phyloP scores from a whole-genome alignment of 2,888 invertebrate genomes.

The Ptilodon capucinus region DNA sequence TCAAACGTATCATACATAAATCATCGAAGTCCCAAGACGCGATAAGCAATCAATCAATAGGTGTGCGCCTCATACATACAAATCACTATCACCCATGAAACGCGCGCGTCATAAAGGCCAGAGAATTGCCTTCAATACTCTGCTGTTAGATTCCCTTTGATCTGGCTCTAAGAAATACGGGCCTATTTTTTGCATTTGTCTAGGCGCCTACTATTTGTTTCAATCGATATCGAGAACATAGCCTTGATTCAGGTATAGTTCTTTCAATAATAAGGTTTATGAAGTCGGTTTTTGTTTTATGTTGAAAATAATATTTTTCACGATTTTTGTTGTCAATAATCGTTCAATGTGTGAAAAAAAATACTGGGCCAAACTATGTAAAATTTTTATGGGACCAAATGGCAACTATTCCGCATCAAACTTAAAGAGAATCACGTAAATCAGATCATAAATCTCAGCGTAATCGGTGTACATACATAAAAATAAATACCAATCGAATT shows the following conservation, averaged over 20 bases:
- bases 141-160: conserved; percentile 1
- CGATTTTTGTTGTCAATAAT: too few species aligned
- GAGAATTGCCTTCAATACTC: conserved; percentile 2
- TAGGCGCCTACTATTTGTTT: background rate
- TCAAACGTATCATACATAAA: conserved; percentile 6
- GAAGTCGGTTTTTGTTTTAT: too few species aligned
- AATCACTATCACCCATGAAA: background rate
- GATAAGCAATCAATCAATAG: conserved; percentile 1
- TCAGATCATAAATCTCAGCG: too few species aligned
- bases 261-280: too few species aligned
- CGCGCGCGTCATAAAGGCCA: conserved; percentile 2
- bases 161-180: background rate
- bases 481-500: too few species aligned
- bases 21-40: background rate
- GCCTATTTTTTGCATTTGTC: background rate
- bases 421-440: too few species aligned
- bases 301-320: too few species aligned
- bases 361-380: too few species aligned
- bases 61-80: conserved; percentile 4
- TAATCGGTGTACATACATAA: too few species aligned
- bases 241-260: background rate
- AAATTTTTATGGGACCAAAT: too few species aligned
- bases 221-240: background rate
- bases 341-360: too few species aligned
- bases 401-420: too few species aligned